Evolutionary conservation across 2,888 invertebrate species (phyloP), one percentile per base, ranked within the genome.

Genomic region (Ennomos quercinarius): DNA sequence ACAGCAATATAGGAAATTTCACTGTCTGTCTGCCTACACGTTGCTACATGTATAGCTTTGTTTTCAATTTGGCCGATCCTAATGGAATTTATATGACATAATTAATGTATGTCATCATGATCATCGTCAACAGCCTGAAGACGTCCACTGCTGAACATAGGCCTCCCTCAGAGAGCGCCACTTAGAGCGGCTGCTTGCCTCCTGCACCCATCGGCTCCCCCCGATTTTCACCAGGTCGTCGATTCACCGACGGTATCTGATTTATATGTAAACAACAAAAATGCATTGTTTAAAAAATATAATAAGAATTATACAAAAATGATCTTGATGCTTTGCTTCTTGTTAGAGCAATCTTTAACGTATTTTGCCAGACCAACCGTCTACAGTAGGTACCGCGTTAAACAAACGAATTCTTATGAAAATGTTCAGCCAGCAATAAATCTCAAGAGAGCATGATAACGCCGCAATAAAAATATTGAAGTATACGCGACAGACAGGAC

Each of bases 391-490:
- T 40, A 13, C 45, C 45, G 55, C 60, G 27, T 55, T 52, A 40
- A 57, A 57, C 56, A 59, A 57, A 48, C 36, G 49, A 57, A 53
- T 53, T 57, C 55, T 57, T 52, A 50, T 55, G 46, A 60, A 59
- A 59, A 57, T 61, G 58, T 57, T 62, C 54, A 41, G 52, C 44
- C 48, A 41, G 57, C 51, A 61, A 66, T 66, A 66, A 66, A 64
- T 66, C 58, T 63, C 55, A 40, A 42, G 57, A 42, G 63, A 60
- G 46, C 52, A 52, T 51, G 63, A 63, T 55, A 64, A 54, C 60
- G 62, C 53, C 51, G 59, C 52, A 69, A 69, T 69, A 65, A 61
- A 64, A 67, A 74, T 70, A 72, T 71, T 69, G 67, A 53, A 67
- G 61, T 60, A 48, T 50, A 61, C 53, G 48, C 54, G 53, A 61